Base-by-base conservation (phyloP, 2,113 vertebrate species). In the Tragelaphus buxtoni region DNA sequence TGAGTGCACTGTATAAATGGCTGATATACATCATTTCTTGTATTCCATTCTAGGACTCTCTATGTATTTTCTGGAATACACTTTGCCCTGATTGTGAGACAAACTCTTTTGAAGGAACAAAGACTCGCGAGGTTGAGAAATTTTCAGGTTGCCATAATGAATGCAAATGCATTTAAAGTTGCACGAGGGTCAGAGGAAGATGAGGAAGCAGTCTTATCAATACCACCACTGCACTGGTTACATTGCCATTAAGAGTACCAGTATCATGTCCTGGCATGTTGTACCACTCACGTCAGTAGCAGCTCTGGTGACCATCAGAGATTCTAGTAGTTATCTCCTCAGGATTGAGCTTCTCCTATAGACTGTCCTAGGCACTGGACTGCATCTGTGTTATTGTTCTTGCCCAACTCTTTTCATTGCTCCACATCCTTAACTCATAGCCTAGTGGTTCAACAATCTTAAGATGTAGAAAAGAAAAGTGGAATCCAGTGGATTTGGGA, bases 401-500 rank as follows among this genome's bases (percentile, higher is more conserved):
- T 69, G 32, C 30, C 51, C 13, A 45, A 0, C 11, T 92, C 11
- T 83, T 12, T 26, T 84, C 9, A 16, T 84, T 94, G 90, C 26
- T 94, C 30, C 2, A 51, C 9, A 22, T 26, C 17, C 4, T 9
- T 42, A 1, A 65, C 30, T 79, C 45, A 18, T 1, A 9, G 20
- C 39, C 77, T 61, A 58, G 76, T 93, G 90, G 30, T 95, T 74
- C 85, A 90, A 53, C 51, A 96, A 61, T 93, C 35, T 88, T 81
- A 72, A 74, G 22, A 63, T 97, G 22, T 60, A 47, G 35, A 28
- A 80, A 97, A 56, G 14, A 24, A 81, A 97, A 53, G 18, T 94
- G 28, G 45, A 90, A 24, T 84, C 74, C 18, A 95, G 90, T 90
- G 79, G 42, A 63, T 97, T 88, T 83, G 95, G 96, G 94, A 97